Conservation (phyloP, 2,888 invertebrate genomes). For the Caenorhabditis parvicauda region DNA sequence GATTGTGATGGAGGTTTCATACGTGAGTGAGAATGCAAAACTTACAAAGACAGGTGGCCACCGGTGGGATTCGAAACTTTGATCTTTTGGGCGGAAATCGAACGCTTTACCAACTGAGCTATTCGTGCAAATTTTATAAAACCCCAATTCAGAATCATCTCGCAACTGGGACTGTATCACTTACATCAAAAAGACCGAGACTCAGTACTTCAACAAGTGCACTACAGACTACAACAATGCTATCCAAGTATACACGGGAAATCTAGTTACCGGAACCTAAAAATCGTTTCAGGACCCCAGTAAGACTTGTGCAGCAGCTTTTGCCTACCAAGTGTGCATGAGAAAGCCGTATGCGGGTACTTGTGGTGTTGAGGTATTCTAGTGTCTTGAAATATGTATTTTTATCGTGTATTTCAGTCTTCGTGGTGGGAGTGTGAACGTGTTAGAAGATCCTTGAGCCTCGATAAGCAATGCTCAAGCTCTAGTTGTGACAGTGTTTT, state of each 20-base stretch:
- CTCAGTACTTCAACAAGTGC: constrained; percentile 4
- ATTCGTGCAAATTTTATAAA: constrained; percentile 3
- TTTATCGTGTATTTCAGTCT: constrained; percentile 4
- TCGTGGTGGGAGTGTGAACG: constrained; percentile 38
- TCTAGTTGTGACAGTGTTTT: too few relatives aligned
- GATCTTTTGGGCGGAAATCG: too few relatives aligned
- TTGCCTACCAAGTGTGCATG: constrained; percentile 12
- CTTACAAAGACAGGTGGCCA: not conserved
- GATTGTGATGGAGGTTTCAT: constrained; percentile 36
- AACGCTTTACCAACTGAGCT: constrained; percentile 9
- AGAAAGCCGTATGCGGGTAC: constrained; percentile 1
- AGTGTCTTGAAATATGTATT: constrained; percentile 4
- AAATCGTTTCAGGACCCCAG: constrained; percentile 6
- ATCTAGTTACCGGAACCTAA: too few relatives aligned
- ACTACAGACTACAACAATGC: constrained; percentile 3
- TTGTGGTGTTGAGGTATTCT: constrained; percentile 9
- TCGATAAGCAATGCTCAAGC: too few relatives aligned
- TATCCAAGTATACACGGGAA: not conserved
- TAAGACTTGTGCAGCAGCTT: constrained; percentile 4
- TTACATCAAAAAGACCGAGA: not conserved
- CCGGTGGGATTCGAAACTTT: not conserved
- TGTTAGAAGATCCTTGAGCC: too few relatives aligned
- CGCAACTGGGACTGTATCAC: not conserved
- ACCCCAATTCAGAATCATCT: constrained; percentile 2
- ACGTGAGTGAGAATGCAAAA: constrained; percentile 13